Conservation (phyloP, 2,888 invertebrate genomes). For the Halocaridina rubra region DNA sequence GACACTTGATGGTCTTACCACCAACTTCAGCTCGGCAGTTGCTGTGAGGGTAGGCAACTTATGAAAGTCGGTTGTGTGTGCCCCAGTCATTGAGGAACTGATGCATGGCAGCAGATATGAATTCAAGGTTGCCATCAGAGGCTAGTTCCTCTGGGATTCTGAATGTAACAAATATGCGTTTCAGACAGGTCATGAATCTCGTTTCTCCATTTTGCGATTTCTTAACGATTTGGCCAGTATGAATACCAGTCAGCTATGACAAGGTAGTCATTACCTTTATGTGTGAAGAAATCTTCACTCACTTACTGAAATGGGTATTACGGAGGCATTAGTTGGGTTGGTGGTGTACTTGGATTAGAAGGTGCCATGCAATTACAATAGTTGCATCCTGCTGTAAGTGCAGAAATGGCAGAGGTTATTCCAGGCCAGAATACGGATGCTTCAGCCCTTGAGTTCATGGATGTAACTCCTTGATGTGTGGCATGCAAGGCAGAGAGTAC, state of each 20-base stretch:
- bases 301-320: slow-evolving; percentile 3
- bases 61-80: not conserved
- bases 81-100: not conserved
- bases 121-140: too few relatives aligned
- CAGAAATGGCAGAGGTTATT: not conserved
- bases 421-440: too few relatives aligned
- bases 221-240: slow-evolving; percentile 23
- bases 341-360: not conserved
- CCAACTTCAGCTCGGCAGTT: slow-evolving; percentile 23
- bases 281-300: not conserved
- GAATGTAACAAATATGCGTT: not conserved
- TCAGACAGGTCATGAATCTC: not conserved
- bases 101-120: not conserved
- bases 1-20: not conserved
- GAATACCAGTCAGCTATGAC: slow-evolving; percentile 17
- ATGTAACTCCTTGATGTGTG: not conserved
- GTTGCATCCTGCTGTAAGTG: not conserved
- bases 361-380: not conserved
- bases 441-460: not conserved
- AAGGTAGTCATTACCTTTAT: too few relatives aligned
- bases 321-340: not conserved
- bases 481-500: not conserved
- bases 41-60: not conserved
- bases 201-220: not conserved
- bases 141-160: not conserved